A percentile compares a stretch with the other conserved stretches of the same genome.
Conservation (phyloP, 2,113 vertebrate genomes). For the Vombatus ursinus region DNA sequence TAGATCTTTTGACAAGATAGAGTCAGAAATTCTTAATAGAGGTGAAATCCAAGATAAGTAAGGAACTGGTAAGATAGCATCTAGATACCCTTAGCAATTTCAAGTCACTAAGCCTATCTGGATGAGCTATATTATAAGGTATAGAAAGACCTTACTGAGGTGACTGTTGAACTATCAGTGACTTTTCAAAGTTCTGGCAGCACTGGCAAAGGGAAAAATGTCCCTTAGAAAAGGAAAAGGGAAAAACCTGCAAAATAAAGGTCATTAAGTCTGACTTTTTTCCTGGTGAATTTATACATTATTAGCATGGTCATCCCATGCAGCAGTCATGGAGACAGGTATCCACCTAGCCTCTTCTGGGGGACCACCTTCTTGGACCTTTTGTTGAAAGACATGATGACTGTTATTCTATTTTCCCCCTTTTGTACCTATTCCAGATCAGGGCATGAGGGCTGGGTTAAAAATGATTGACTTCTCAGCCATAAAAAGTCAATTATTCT, state of each 20-base stretch:
- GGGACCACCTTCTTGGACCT: not conserved
- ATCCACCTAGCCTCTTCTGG: not conserved
- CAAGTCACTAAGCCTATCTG: not conserved
- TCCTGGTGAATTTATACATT: not conserved
- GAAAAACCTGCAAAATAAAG: not conserved
- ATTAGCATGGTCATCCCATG: not conserved
- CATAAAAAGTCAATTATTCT: not conserved
- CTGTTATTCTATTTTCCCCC: too few relatives aligned
- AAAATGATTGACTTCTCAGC: not conserved
- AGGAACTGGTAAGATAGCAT: not conserved
- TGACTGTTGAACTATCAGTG: not conserved
- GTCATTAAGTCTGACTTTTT: not conserved
- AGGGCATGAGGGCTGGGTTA: not conserved
- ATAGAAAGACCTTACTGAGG: not conserved
- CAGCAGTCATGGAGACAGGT: not conserved
- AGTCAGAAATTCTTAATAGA: not conserved
- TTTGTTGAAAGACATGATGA: not conserved
- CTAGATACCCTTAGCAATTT: not conserved
- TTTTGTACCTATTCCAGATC: not conserved
- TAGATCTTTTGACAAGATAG: not conserved
- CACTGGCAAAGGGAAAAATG: not conserved
- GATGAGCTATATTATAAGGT: not conserved
- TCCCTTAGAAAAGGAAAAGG: not conserved
- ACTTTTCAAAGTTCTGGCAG: not conserved
- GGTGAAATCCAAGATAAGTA: not conserved